Evolutionary conservation across 2,888 invertebrate species (phyloP).

Genomic region (Tipula unca): DNA sequence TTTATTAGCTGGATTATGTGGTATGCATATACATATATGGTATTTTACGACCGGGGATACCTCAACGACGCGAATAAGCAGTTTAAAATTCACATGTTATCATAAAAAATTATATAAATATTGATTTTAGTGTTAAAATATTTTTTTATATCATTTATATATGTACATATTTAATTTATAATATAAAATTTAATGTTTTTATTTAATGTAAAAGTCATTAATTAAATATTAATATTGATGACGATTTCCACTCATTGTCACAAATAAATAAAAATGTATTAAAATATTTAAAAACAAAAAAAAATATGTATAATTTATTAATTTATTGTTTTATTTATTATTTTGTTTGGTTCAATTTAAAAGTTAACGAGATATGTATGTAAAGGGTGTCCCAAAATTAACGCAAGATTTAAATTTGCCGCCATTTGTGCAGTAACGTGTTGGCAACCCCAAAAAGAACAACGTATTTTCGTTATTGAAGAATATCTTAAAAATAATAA

Average conservation of each 20-base stretch:
- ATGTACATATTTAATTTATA: background rate
- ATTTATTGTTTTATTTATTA: background rate
- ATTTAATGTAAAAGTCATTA: background rate
- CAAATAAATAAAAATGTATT: background rate
- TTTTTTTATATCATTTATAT: background rate
- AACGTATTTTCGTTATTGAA: too few relatives aligned
- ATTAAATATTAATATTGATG: background rate
- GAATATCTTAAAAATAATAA: too few relatives aligned
- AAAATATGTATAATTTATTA: background rate
- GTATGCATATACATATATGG: too few relatives aligned
- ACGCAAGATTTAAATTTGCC: too few relatives aligned
- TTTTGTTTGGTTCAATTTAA: too few relatives aligned
- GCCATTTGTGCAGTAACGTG: too few relatives aligned
- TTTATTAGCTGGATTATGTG: background rate
- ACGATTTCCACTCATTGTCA: background rate
- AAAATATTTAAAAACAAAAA: background rate
- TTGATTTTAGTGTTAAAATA: background rate
- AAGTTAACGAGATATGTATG: too few relatives aligned
- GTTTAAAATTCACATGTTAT: background rate
- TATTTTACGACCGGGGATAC: background rate
- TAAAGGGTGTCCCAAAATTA: too few relatives aligned
- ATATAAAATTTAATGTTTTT: background rate
- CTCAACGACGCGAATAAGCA: background rate
- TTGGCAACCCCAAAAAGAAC: too few relatives aligned
- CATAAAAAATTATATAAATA: background rate